phyloP scores from a whole-genome alignment of 2,113 vertebrate species.

The Aythya baeri region DNA sequence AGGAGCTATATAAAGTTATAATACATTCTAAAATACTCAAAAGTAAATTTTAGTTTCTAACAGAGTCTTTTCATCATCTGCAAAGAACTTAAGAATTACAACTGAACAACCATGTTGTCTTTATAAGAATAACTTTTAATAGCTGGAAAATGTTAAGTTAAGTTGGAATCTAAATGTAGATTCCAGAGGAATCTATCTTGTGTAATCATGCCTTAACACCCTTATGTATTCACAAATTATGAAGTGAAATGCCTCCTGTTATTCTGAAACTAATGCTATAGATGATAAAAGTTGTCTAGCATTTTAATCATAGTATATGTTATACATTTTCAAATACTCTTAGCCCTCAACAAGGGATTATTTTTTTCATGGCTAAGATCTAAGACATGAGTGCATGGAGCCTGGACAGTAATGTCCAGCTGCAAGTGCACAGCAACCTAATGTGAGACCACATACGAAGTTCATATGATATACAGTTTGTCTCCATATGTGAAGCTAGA shows the following conservation, averaged over 20 bases:
- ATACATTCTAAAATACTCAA: neutral
- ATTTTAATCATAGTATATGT: neutral
- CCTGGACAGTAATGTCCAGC: neutral
- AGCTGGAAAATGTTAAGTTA: neutral
- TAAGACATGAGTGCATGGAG: neutral
- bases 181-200: neutral
- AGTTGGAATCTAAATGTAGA: too few relatives aligned
- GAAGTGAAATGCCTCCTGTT: neutral
- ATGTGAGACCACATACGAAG: neutral
- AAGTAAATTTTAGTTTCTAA: conserved; percentile 9
- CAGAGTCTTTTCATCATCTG: conserved; percentile 15
- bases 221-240: neutral
- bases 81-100: neutral
- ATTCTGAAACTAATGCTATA: neutral
- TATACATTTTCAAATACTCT: neutral
- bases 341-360: neutral
- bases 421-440: neutral
- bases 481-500: neutral
- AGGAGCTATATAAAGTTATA: conserved; percentile 15
- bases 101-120: neutral
- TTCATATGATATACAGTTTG: neutral
- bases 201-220: neutral
- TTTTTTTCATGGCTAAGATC: neutral
- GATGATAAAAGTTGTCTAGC: neutral
- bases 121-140: neutral